Evolutionary conservation across 2,113 vertebrate genomes (phyloP).

Genomic region (Cynocephalus volans): DNA sequence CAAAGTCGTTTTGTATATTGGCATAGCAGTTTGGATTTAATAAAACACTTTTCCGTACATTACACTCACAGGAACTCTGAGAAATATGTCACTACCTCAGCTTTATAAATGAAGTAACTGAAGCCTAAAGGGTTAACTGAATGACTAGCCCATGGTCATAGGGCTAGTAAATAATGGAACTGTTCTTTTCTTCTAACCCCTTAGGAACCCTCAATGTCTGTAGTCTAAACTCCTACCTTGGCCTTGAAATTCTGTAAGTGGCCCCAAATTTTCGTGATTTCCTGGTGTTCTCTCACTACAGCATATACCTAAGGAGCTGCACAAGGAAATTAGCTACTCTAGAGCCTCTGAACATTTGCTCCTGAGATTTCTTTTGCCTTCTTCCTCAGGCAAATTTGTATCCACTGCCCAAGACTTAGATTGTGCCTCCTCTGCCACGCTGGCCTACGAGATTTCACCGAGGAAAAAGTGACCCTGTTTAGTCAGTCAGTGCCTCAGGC

Average conservation of each 20-base stretch:
- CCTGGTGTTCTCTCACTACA: not conserved
- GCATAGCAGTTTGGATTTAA: not conserved
- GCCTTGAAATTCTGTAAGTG: not conserved
- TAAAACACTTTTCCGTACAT: not conserved
- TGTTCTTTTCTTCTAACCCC: not conserved
- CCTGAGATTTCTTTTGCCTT: not conserved
- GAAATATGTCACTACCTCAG: not conserved
- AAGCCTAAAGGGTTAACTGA: not conserved
- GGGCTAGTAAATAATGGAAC: not conserved
- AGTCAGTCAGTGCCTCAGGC: not conserved
- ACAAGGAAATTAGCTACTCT: not conserved
- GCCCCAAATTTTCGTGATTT: not conserved
- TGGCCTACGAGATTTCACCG: not conserved
- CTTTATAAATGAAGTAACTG: not conserved
- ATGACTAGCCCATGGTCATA: not conserved
- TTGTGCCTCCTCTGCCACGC: not conserved
- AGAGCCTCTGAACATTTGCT: not conserved
- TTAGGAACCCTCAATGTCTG: not conserved
- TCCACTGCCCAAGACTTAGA: not conserved
- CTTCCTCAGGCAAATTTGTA: not conserved
- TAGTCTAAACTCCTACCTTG: not conserved
- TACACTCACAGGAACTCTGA: not conserved
- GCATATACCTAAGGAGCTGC: not conserved
- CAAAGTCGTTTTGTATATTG: not conserved
- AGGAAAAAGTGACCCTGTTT: not conserved